These are phyloP conservation scores for Amphiduros pacificus DNA, from an alignment of 2,888 invertebrate species.

Conservation along the genomic window DNA sequence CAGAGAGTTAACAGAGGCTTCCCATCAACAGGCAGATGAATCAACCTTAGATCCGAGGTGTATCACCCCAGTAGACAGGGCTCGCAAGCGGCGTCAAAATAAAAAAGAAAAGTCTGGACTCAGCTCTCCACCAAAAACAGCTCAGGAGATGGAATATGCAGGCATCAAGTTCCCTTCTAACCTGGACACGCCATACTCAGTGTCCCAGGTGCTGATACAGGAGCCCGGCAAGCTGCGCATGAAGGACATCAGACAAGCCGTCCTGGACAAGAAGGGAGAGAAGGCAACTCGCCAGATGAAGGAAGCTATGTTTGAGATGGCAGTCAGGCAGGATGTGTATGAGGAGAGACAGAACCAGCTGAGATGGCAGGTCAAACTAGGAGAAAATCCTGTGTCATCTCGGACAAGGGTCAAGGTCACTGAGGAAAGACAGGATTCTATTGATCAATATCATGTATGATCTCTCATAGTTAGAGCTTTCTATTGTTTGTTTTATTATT, in stretches of 20 bases:
- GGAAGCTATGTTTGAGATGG: conserved; percentile 53
- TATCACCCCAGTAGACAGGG: conserved; percentile 50
- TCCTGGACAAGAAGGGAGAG: too few relatives aligned
- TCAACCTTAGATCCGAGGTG: conserved; percentile 42
- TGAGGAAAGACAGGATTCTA: conserved; percentile 39
- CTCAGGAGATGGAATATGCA: conserved; percentile 39
- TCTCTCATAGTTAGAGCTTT: too few relatives aligned
- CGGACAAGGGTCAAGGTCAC: conserved; percentile 42
- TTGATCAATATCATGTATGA: too few relatives aligned
- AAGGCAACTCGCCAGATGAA: too few relatives aligned
- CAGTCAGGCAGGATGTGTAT: conserved; percentile 53
- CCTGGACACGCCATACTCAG: conserved; percentile 53
- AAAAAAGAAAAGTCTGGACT: conserved; percentile 1
- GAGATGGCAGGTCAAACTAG: conserved; percentile 57
- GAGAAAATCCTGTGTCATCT: conserved; percentile 45
- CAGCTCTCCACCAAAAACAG: too few relatives aligned
- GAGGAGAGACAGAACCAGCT: conserved; percentile 59
- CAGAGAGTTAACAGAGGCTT: too few relatives aligned
- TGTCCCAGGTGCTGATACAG: conserved; percentile 54
- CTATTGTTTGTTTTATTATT: too few relatives aligned
- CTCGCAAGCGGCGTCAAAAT: conserved; percentile 33
- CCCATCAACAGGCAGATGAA: too few relatives aligned
- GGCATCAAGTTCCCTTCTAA: conserved; percentile 53
- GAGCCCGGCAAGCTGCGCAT: conserved; percentile 55
- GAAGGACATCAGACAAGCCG: conserved; percentile 53